Evolutionary conservation across 1,140 invertebrate genomes (phyloP).

Genomic region (Drosophila sp.): DNA sequence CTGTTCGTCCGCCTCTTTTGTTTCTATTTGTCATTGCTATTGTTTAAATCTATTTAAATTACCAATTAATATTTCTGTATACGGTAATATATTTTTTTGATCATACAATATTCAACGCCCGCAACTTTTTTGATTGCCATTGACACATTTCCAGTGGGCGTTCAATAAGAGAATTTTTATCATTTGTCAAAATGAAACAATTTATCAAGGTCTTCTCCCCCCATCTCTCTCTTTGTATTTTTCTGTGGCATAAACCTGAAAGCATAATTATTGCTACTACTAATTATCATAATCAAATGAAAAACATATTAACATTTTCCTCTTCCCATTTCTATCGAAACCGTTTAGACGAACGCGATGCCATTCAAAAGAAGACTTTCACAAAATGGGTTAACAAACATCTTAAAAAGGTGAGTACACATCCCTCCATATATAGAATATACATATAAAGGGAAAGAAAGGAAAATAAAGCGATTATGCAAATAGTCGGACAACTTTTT

Average conservation of each 20-base stretch:
- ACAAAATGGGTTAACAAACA: slow-evolving; percentile 99
- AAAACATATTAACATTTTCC: slow-evolving; percentile 27
- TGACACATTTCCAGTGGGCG: slow-evolving; percentile 11
- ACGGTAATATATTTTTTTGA: slow-evolving; percentile 47
- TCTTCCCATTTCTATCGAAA: slow-evolving; percentile 67
- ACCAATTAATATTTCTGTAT: slow-evolving; percentile 51
- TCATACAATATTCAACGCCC: slow-evolving; percentile 55
- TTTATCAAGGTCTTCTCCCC: slow-evolving; percentile 1
- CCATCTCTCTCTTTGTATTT: neutral
- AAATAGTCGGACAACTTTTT: neutral
- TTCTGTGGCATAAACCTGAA: slow-evolving; percentile 46
- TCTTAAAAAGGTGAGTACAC: slow-evolving; percentile 95
- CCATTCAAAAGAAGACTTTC: slow-evolving; percentile 99
- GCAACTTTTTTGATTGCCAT: slow-evolving; percentile 31
- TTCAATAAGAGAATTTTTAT: slow-evolving; percentile 18
- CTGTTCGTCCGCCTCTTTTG: neutral
- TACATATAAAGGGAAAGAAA: neutral
- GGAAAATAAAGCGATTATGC: slow-evolving; percentile 20
- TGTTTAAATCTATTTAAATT: slow-evolving; percentile 40
- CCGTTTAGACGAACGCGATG: slow-evolving; percentile 96
- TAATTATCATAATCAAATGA: slow-evolving; percentile 8
- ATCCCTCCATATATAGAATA: neutral
- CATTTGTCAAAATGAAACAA: slow-evolving; percentile 1
- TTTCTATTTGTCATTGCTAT: slow-evolving; percentile 28
- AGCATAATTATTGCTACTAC: slow-evolving; percentile 4